Conservation (phyloP, 2,888 invertebrate species). For the Malacosoma neustria region DNA sequence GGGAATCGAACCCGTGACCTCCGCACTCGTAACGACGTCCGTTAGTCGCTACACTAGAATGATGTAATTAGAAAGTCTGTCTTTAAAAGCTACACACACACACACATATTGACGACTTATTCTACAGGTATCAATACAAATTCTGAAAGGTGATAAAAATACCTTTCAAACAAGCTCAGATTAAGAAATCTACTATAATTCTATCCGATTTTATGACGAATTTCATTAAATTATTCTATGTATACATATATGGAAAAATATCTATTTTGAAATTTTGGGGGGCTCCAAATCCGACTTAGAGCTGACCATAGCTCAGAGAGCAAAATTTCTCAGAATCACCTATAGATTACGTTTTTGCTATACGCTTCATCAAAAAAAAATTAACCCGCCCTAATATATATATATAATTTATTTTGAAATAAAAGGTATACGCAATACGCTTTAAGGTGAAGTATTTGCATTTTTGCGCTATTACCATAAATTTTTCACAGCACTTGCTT, state of each 20-base stretch:
- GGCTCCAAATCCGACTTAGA: not conserved
- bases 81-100: too few species aligned
- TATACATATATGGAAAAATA: not conserved
- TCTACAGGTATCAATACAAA: not conserved
- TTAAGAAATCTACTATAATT: not conserved
- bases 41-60: too few species aligned
- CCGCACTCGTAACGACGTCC: too few species aligned
- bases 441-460: too few species aligned
- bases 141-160: constrained; percentile 6
- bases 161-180: not conserved
- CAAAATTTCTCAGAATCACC: not conserved
- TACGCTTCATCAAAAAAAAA: not conserved
- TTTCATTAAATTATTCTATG: not conserved
- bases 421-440: too few species aligned
- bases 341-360: not conserved
- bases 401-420: too few species aligned
- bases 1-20: too few species aligned
- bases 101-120: not conserved
- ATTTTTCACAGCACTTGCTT: constrained; percentile 20
- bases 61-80: too few species aligned
- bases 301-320: not conserved
- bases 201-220: not conserved
- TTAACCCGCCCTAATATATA: not conserved
- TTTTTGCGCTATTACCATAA: constrained; percentile 14
- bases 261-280: not conserved